Evolutionary conservation across 1,140 invertebrate species (phyloP).

Genomic region (Pogonomyrmex barbatus): DNA sequence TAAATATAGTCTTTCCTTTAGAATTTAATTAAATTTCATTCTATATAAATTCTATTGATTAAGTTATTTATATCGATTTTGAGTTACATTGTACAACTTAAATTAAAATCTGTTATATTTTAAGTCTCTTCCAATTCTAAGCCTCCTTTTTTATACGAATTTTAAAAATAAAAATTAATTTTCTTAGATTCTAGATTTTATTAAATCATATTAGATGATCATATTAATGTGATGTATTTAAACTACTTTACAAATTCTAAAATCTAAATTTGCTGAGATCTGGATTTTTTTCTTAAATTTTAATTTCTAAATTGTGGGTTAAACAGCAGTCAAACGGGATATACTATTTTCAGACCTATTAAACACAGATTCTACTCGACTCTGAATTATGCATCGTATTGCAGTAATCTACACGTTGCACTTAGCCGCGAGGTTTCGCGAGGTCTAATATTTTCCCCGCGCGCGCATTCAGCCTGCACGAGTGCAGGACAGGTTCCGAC

Average conservation of each 20-base stretch:
- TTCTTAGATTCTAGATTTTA: not conserved
- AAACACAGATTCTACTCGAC: constrained; percentile 21
- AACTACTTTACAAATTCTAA: not conserved
- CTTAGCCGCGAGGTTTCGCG: constrained; percentile 55
- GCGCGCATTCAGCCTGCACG: constrained; percentile 32
- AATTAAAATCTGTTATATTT: not conserved
- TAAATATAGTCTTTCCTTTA: not conserved
- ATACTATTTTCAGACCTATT: constrained; percentile 16
- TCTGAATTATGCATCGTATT: constrained; percentile 40
- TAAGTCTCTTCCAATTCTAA: not conserved
- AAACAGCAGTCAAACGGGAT: constrained; percentile 5
- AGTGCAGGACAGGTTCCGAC: constrained; percentile 68
- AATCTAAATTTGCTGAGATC: not conserved
- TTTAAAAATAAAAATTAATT: not conserved
- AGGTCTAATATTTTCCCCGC: constrained; percentile 53
- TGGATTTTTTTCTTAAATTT: not conserved
- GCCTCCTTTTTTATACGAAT: too few relatives aligned
- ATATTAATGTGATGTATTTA: too few relatives aligned
- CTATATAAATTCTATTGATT: not conserved
- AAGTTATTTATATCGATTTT: not conserved
- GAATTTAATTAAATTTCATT: not conserved
- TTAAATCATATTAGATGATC: not conserved
- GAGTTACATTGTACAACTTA: not conserved
- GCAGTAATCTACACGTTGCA: constrained; percentile 43
- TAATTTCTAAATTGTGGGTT: constrained; percentile 18